Base-by-base conservation (phyloP, 2,888 invertebrate genomes). In the Metallyticus violacea region DNA sequence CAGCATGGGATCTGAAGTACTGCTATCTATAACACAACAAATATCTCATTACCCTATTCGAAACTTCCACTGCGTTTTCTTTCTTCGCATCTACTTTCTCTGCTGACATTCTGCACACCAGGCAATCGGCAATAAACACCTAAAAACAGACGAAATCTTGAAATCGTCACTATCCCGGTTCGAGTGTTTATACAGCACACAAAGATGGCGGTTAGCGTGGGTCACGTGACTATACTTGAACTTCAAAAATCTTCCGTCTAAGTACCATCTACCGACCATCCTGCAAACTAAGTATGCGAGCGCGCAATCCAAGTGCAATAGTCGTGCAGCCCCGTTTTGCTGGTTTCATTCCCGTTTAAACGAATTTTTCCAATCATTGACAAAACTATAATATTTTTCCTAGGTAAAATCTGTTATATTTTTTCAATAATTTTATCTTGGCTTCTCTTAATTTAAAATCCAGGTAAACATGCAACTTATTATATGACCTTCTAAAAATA, bases 191-290 rank as follows among this genome's bases (percentile, higher is more conserved):
- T 93, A 93, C 93, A 91, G 90, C 90, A 90, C 91, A 92, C 92
- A 92, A 93, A 93, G 92, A 93, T 93, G 93, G 93, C 93, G 93
- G 93, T 92, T 92, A 93, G 94, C 94, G 94, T 93, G 93, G 93
- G 93, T 93, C 93, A 93, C 93, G 93, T 93, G 92, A 92, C 88
- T 89, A 89, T 90, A 85, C 85, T 88, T 86, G 86, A 88, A 88
- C 86, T 87, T 87, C 86, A 88, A 87, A 88, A 87, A 87, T 87
- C 86, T 28, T 77, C 30, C 26, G 76, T 79, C n/a, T 22, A 29
- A 40, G 77, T 40, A 85, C 85, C 15, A 25, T 81, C 86, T 85
- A 22, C 22, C 81, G 86, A 25, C 7, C 7, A 40, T 28, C 26
- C 22, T 29, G 26, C 2, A 28, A 85, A 87, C 30, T 77, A n/a